phyloP scores from a whole-genome alignment of 1,140 invertebrate species.

The Euura saliciscinereae region DNA sequence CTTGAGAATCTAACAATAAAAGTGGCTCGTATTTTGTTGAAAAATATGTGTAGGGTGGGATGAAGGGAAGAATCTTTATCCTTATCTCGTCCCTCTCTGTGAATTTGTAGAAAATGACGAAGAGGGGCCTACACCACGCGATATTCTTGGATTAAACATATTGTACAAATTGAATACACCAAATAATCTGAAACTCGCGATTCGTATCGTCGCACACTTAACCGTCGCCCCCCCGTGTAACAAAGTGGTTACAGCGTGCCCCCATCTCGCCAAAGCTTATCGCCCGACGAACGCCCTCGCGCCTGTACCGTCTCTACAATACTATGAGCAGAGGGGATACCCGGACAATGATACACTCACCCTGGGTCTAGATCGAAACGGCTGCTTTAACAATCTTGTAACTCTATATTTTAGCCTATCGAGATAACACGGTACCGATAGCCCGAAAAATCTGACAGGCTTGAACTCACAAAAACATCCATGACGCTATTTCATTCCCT shows the following conservation, averaged over 20 bases:
- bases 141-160: constrained; percentile 45
- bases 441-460: neutral
- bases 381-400: neutral
- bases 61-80: too few relatives aligned
- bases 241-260: constrained; percentile 53
- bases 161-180: constrained; percentile 57
- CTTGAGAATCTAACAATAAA: too few relatives aligned
- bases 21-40: too few relatives aligned
- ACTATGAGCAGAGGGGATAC: neutral
- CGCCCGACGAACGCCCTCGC: neutral
- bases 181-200: constrained; percentile 51
- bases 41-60: too few relatives aligned
- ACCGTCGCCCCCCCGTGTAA: constrained; percentile 48
- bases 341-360: neutral
- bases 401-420: constrained; percentile 2
- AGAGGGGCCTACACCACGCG: too few relatives aligned
- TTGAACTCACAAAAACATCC: too few relatives aligned
- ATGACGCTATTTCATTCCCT: too few relatives aligned
- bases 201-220: constrained; percentile 55
- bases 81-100: too few relatives aligned
- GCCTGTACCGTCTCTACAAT: constrained; percentile 1
- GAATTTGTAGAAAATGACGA: too few relatives aligned
- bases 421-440: neutral
- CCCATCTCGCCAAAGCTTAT: constrained; percentile 6
- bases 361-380: neutral